Evolutionary conservation across 2,888 invertebrate species (phyloP).

Genomic region (Chaetogeoica ovagalla): DNA sequence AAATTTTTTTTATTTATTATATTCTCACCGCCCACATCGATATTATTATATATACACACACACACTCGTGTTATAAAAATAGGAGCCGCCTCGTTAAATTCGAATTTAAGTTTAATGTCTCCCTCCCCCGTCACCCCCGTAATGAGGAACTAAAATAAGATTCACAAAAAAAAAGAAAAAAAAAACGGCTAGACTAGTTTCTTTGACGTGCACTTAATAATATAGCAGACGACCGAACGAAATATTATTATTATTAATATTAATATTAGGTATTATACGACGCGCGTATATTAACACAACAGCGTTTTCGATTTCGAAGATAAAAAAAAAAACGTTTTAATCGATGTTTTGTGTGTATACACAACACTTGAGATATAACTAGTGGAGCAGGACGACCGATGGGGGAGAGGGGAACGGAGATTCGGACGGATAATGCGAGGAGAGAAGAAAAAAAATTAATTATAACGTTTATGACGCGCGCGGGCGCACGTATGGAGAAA

Average conservation of each 20-base stretch:
- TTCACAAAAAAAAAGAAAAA: neutral
- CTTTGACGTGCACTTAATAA: slow-evolving; percentile 38
- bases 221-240: neutral
- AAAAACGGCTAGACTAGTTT: slow-evolving; percentile 1
- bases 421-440: slow-evolving; percentile 1
- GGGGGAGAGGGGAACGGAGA: slow-evolving; percentile 1
- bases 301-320: slow-evolving; percentile 27
- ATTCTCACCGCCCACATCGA: no score
- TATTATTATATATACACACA: no score
- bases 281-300: no score
- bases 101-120: neutral
- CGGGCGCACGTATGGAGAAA: neutral
- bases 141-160: neutral
- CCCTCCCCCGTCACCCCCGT: no score
- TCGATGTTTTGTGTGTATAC: neutral
- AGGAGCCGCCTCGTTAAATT: neutral
- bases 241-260: no score
- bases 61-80: neutral
- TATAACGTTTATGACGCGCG: neutral
- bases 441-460: slow-evolving; percentile 22
- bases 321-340: slow-evolving; percentile 19
- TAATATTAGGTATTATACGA: no score
- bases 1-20: no score
- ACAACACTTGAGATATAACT: no score
- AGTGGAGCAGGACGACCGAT: neutral